Evolutionary conservation across 2,888 invertebrate genomes (phyloP), one percentile per base, ranked within the genome.

Genomic region (Hyles lineata): DNA sequence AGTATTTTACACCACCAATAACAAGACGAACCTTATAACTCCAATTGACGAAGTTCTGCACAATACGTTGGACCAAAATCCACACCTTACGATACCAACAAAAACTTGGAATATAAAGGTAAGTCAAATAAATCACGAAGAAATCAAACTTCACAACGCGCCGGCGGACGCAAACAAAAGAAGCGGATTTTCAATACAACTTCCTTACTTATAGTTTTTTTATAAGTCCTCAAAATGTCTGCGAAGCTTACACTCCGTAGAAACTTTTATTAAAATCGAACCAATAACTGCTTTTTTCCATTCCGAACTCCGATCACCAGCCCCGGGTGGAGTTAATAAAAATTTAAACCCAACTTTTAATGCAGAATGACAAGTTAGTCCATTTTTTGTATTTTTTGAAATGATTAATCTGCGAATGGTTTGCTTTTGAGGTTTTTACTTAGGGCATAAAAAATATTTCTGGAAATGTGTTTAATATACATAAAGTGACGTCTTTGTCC

Each of bases 221-320:
- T 76, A 72, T 58, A 74, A 73, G 59, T n/a, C 11, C 62, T 59
- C 75, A 78, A 74, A 43, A 80, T 77, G 76, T 76, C 73, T 55
- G 43, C 52, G 62, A 74, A 74, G 55, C 76, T 71, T 76, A 72
- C 72, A 74, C 74, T 80, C 76, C 32, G 69, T 73, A 60, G 63
- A 77, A 85, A 86, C 78, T 86, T 86, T 80, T 85, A 86, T 85
- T 85, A 84, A 85, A 85, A 82, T 78, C 75, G 79, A 72, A 25
- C 74, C 82, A 79, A 81, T 84, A 84, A 81, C 76, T 73, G 75
- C 76, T 74, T 73, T 79, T 75, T 78, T 78, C 80, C 77, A 76
- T 77, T 72, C 73, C 59, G 74, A 79, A 74, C 78, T 75, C 71
- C 79, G 79, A 80, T 74, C 32, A 67, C 43, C 43, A 21, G 21